These are phyloP conservation scores for Embiotoca jacksoni DNA, from an alignment of 2,113 vertebrate species.

Conservation along the genomic window DNA sequence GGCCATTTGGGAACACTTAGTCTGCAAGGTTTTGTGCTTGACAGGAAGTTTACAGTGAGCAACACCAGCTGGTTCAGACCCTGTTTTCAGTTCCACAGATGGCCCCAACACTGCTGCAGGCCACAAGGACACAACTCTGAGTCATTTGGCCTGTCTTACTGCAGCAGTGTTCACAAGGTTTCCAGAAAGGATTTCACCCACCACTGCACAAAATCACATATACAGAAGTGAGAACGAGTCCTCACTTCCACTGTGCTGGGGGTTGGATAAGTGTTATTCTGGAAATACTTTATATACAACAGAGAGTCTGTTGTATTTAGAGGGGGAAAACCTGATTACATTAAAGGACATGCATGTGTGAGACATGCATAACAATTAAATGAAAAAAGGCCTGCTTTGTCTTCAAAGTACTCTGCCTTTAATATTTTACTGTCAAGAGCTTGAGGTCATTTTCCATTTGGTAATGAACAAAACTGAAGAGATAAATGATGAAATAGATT, in stretches of 20 bases:
- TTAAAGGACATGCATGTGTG: constrained; percentile 14
- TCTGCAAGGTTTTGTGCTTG: constrained; percentile 45
- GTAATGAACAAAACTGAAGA: constrained; percentile 1
- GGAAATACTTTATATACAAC: constrained; percentile 39
- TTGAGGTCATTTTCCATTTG: background rate
- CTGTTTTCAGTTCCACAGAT: constrained; percentile 49
- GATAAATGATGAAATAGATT: background rate
- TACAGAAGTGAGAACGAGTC: constrained; percentile 20
- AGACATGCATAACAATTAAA: constrained; percentile 5
- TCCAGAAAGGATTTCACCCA: constrained; percentile 39
- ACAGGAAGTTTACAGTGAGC: constrained; percentile 72
- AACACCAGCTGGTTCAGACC: constrained; percentile 61
- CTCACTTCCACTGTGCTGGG: constrained; percentile 2
- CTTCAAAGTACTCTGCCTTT: constrained; percentile 18
- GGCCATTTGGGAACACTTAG: constrained; percentile 62
- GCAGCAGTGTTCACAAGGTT: constrained; percentile 4
- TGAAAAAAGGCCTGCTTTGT: constrained; percentile 16
- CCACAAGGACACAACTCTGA: constrained; percentile 42
- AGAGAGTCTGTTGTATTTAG: constrained; percentile 19
- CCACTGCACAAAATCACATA: constrained; percentile 29
- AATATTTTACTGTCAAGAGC: constrained; percentile 6
- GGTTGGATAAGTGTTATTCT: constrained; percentile 28
- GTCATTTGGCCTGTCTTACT: constrained; percentile 30
- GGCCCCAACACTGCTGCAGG: constrained; percentile 34
- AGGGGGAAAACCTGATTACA: constrained; percentile 21